Percentiles rank a stretch among this genome's conserved stretches.
Evolutionary conservation across 2,797 vertebrate species (phyloP).

Genomic region (Eurystomus glaucurus): DNA sequence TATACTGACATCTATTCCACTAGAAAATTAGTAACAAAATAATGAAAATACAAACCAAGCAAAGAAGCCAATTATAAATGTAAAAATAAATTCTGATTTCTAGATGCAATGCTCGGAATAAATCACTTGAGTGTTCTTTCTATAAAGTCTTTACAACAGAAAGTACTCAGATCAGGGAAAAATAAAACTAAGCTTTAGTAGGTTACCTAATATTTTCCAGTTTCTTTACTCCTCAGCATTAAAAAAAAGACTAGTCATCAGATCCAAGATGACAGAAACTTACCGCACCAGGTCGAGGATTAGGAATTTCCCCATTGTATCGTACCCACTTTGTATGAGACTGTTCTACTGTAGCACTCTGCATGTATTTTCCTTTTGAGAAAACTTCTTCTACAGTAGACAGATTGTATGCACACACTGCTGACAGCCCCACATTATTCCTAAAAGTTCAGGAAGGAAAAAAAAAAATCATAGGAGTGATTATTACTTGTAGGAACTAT

Average conservation of each 20-base stretch:
- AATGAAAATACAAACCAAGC: neutral
- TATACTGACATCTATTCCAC: neutral
- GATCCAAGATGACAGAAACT: constrained; percentile 66
- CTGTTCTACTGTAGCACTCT: constrained; percentile 95
- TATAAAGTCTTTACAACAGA: neutral
- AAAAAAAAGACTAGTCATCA: neutral
- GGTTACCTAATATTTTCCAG: neutral
- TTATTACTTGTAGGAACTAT: neutral
- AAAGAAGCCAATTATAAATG: neutral
- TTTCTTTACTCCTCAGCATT: neutral
- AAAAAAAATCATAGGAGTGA: neutral
- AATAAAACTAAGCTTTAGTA: neutral
- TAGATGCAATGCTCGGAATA: neutral
- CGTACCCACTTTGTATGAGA: constrained; percentile 97
- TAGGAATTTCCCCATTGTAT: constrained; percentile 91
- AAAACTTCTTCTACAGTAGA: constrained; percentile 92
- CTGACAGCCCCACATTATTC: constrained; percentile 95
- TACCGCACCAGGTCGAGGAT: constrained; percentile 94
- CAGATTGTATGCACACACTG: constrained; percentile 93
- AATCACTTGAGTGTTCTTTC: neutral
- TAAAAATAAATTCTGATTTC: neutral
- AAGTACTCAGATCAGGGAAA: neutral
- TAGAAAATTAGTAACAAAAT: neutral
- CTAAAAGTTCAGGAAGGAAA: constrained; percentile 73
- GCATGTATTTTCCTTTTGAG: constrained; percentile 96